These are phyloP conservation scores for Trichopoda pennipes DNA, from an alignment of 2,888 invertebrate species.

Conservation along the genomic window DNA sequence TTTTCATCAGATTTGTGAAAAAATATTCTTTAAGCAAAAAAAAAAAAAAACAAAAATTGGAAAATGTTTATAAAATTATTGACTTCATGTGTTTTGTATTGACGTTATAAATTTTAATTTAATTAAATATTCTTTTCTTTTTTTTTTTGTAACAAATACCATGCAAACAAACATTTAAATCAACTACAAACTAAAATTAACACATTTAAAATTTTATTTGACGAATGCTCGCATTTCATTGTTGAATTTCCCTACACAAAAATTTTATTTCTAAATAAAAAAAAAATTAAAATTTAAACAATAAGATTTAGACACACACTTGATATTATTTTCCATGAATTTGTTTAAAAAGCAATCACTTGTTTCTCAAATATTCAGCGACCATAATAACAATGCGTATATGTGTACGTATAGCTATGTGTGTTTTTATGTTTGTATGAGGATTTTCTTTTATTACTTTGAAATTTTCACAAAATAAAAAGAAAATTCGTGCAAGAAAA, in stretches of 20 bases:
- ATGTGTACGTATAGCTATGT: not conserved
- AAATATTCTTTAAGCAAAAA: no score
- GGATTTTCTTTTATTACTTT: not conserved
- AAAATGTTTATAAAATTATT: not conserved
- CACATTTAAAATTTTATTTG: constrained; percentile 3
- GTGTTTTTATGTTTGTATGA: not conserved
- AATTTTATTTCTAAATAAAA: not conserved
- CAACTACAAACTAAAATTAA: not conserved
- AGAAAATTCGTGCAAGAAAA: constrained; percentile 22
- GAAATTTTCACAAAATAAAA: constrained; percentile 19
- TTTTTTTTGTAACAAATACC: not conserved
- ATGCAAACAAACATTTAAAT: not conserved
- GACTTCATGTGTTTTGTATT: not conserved
- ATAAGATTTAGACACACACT: constrained; percentile 22
- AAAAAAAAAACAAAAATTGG: no score
- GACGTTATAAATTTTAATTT: not conserved
- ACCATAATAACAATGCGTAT: constrained; percentile 4
- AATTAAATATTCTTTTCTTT: not conserved
- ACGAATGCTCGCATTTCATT: not conserved
- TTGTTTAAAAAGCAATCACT: constrained; percentile 36
- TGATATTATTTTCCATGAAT: constrained; percentile 53
- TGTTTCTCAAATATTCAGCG: constrained; percentile 13
- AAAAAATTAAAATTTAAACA: not conserved
- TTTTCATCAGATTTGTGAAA: not conserved
- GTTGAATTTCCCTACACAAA: not conserved